Evolutionary conservation across 2,113 vertebrate genomes (phyloP), one percentile per base, ranked within the genome.

Genomic region (Dascyllus trimaculatus): DNA sequence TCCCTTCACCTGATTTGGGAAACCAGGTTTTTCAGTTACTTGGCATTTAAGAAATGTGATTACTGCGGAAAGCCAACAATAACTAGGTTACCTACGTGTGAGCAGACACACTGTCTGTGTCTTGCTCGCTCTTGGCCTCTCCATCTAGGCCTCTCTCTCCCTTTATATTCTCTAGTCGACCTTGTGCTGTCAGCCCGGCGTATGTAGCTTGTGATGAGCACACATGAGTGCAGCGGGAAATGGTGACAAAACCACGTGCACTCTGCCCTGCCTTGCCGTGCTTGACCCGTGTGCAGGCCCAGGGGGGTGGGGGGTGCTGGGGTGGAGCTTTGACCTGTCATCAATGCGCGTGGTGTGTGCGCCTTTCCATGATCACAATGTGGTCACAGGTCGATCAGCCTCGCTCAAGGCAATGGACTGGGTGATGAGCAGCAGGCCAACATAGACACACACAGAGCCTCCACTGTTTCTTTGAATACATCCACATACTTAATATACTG

Each of bases 161-260:
- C 14, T n/a, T 4, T 54, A 59, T 43, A 40, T 59, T n/a, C 56
- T 73, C 52, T 62, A 51, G 11, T 35, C 26, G 83, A 89, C 91
- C 87, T 92, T 91, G 85, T 78, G 75, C 78, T 80, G 87, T 84
- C 89, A 77, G 81, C 52, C 22, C 10, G 1, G 25, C 29, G 40
- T 46, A 66, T 78, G 84, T 75, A 84, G 67, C 87, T 78, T 69
- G 58, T 82, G 79, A 85, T 72, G 61, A 84, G 56, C 38, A 40
- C 80, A 60, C 75, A 79, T 6, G 74, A 82, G 74, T 21, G 79
- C 63, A 63, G 83, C n/a, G 65, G 59, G 57, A 73, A 52, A 81
- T 57, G 68, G 60, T 63, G 11, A 13, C 0, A 43, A 43, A 57
- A 85, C 8, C 82, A 86, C 52, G 70, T 89, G 88, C 81, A 46